Base-by-base conservation (phyloP, 2,113 vertebrate genomes). In the Hyperopisus bebe region DNA sequence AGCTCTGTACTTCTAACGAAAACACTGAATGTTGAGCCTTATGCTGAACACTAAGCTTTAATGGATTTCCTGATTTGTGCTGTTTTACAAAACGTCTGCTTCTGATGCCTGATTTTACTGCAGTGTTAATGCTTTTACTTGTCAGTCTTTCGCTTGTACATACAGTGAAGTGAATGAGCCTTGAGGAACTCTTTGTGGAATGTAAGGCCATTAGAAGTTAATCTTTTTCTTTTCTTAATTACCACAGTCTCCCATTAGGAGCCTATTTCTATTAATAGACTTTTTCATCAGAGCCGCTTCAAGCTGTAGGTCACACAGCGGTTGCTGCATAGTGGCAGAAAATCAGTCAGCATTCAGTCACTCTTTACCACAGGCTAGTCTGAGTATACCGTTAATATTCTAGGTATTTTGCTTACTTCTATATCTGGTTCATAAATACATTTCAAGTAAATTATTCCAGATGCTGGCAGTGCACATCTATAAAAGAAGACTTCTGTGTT, bases 131-230 rank as follows among this genome's bases (percentile, higher is more conserved):
- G 82, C 21, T n/a, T 21, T 84, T 44, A 8, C 80, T n/a, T 11
- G 82, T 46, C 82, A 24, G 82, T 44, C 82, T 47, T 24, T 46
- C 35, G 5, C 35, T 87, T 19, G 35, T 87, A 50, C 48, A 55
- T 53, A 53, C 86, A 90, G 87, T 48, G 86, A 87, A 88, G 90
- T 87, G 91, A 93, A 92, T 84, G 83, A 91, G 90, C 90, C 94
- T 92, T 88, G 84, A 93, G 93, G 92, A 92, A 31, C 31, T 86
- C 88, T 91, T 89, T 31, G 86, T 84, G 21, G 58, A 89, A 91
- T 91, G 88, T 92, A 90, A 91, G 89, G 91, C 91, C 88, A 90
- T 88, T 47, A 88, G 85, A 91, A 92, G 91, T 91, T 91, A 89
- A 93, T 91, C 66, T 84, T 27, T 74, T 89, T 87, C 88, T 88